These are phyloP conservation scores for Trichogramma pretiosum DNA, from an alignment of 1,140 invertebrate species.

Conservation along the genomic window DNA sequence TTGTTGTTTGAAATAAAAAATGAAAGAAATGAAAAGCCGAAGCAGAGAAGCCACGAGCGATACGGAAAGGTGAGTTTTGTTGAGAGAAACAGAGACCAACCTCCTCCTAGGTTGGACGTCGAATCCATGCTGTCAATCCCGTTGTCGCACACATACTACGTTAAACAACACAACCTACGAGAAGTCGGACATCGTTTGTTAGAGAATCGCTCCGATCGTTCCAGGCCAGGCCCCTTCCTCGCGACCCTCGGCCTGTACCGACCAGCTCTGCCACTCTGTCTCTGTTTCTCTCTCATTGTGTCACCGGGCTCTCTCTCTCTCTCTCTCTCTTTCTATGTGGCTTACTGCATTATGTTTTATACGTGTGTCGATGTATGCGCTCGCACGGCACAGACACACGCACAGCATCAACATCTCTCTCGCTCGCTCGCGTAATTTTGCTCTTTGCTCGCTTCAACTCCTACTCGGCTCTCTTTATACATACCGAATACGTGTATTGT, in stretches of 20 bases:
- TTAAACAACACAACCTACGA: constrained; percentile 44
- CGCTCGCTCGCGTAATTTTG: too few relatives aligned
- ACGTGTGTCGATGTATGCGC: too few relatives aligned
- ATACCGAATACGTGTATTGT: too few relatives aligned
- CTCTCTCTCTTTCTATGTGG: neutral
- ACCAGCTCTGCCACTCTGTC: neutral
- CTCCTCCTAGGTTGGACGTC: constrained; percentile 44
- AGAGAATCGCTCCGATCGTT: too few relatives aligned
- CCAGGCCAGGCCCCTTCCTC: constrained; percentile 36
- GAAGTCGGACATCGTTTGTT: constrained; percentile 45
- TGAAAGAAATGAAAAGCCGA: neutral
- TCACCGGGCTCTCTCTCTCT: neutral
- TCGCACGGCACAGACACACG: too few relatives aligned
- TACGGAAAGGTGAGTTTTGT: constrained; percentile 11
- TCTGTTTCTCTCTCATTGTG: neutral
- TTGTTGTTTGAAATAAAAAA: neutral
- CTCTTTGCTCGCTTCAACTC: too few relatives aligned
- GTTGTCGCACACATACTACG: constrained; percentile 48
- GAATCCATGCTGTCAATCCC: constrained; percentile 46
- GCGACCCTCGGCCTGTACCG: neutral
- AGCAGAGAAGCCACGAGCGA: neutral
- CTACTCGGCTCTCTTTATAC: neutral
- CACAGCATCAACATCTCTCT: too few relatives aligned
- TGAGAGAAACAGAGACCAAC: constrained; percentile 37
- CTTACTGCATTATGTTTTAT: too few relatives aligned